phyloP scores from a whole-genome alignment of 2,797 vertebrate species.

The Okamejei kenojei region DNA sequence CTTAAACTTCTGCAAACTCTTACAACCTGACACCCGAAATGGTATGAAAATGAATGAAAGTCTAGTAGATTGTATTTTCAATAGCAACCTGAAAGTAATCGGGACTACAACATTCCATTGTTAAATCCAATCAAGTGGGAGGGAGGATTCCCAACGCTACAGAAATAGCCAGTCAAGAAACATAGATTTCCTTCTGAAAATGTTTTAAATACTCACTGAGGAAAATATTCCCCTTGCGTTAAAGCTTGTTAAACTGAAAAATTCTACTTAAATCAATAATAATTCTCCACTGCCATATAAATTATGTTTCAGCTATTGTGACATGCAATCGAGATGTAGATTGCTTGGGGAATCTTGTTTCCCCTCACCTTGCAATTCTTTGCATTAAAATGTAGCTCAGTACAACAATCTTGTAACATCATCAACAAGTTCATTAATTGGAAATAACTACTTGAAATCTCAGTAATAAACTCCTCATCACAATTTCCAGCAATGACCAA shows the following conservation, averaged over 20 bases:
- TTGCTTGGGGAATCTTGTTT: not conserved
- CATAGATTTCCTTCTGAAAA: not conserved
- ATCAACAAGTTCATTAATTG: conserved; percentile 5
- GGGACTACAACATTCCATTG: not conserved
- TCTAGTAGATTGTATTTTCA: not conserved
- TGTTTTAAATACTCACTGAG: not conserved
- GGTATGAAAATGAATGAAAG: not conserved
- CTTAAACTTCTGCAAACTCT: not conserved
- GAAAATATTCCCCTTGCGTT: not conserved
- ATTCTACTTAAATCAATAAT: not conserved
- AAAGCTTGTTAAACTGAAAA: not conserved
- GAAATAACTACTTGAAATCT: conserved; percentile 6
- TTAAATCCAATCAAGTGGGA: not conserved
- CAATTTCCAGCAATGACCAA: not conserved
- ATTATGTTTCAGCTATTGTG: not conserved
- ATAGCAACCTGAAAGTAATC: not conserved
- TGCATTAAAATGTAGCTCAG: not conserved
- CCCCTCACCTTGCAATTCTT: not conserved
- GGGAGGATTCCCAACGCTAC: too few species aligned
- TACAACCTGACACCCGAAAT: not conserved
- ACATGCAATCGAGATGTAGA: not conserved
- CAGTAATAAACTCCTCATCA: not conserved
- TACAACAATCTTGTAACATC: not conserved
- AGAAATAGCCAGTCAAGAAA: not conserved
- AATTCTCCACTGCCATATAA: not conserved